Conservation (phyloP, 2,888 invertebrate species). For the Drosophila anomelani region DNA sequence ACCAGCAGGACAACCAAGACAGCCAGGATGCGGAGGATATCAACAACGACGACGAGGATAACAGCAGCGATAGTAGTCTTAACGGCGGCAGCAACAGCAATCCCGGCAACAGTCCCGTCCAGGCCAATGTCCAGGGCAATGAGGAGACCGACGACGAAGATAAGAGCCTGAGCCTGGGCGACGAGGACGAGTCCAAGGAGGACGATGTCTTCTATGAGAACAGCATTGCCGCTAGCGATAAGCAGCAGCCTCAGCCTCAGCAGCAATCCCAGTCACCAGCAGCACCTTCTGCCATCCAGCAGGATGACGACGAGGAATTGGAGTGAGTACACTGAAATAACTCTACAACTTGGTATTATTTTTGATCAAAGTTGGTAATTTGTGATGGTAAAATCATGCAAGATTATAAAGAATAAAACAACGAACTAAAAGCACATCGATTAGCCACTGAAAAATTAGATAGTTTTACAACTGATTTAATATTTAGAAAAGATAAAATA, state of each 20-base stretch:
- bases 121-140: slow-evolving; percentile 82
- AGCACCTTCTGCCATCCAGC: slow-evolving; percentile 55
- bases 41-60: slow-evolving; percentile 85
- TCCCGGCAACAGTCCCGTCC: slow-evolving; percentile 62
- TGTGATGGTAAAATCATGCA: background rate
- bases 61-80: slow-evolving; percentile 84
- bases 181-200: slow-evolving; percentile 85
- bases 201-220: slow-evolving; percentile 91
- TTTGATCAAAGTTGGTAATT: background rate
- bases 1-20: slow-evolving; percentile 85
- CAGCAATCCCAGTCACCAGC: slow-evolving; percentile 57
- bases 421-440: background rate
- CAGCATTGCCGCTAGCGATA: slow-evolving; percentile 87
- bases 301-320: slow-evolving; percentile 87
- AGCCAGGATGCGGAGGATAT: slow-evolving; percentile 84
- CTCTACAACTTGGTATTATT: background rate
- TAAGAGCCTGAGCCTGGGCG: slow-evolving; percentile 84
- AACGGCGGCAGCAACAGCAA: slow-evolving; percentile 62
- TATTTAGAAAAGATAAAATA: too few relatives aligned
- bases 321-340: slow-evolving; percentile 81
- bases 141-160: slow-evolving; percentile 85
- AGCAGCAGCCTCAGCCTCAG: slow-evolving; percentile 54
- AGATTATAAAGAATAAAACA: background rate
- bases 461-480: background rate
- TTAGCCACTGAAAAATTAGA: background rate